phyloP scores from a whole-genome alignment of 2,113 vertebrate species.

The Phyllostomus discolor region DNA sequence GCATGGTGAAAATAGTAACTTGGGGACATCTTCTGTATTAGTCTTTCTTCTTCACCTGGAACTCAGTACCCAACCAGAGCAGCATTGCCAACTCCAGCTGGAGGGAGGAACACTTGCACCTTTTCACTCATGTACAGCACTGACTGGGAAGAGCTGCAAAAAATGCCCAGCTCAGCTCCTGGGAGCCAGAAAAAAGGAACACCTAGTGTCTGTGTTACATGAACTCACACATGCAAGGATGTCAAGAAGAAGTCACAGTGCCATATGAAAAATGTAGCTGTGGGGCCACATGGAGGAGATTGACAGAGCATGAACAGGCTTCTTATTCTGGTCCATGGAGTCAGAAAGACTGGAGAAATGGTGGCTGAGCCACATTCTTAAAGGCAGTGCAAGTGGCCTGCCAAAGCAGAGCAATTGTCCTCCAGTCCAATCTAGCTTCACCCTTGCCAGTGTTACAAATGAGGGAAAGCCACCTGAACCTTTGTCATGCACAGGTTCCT shows the following conservation, averaged over 20 bases:
- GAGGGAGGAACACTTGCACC: no score
- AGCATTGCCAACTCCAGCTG: neutral
- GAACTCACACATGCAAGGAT: neutral
- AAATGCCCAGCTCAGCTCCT: neutral
- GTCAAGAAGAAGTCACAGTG: neutral
- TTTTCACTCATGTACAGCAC: no score
- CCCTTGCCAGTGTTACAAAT: accelerated
- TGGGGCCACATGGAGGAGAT: neutral
- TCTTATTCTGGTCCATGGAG: neutral
- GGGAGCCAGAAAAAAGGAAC: neutral
- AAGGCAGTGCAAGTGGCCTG: neutral
- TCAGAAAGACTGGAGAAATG: neutral
- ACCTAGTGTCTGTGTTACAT: neutral
- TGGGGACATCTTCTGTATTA: no score
- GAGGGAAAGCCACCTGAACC: neutral
- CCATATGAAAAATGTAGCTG: accelerated
- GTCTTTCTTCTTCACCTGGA: neutral
- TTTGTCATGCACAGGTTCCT: neutral
- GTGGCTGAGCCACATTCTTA: neutral
- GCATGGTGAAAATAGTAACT: neutral
- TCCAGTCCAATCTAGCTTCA: neutral
- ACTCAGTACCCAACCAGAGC: neutral
- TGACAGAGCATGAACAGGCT: no score
- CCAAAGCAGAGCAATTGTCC: no score
- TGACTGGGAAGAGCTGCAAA: neutral